phyloP scores from a whole-genome alignment of 2,888 invertebrate genomes.

The Ariolimax columbianus region DNA sequence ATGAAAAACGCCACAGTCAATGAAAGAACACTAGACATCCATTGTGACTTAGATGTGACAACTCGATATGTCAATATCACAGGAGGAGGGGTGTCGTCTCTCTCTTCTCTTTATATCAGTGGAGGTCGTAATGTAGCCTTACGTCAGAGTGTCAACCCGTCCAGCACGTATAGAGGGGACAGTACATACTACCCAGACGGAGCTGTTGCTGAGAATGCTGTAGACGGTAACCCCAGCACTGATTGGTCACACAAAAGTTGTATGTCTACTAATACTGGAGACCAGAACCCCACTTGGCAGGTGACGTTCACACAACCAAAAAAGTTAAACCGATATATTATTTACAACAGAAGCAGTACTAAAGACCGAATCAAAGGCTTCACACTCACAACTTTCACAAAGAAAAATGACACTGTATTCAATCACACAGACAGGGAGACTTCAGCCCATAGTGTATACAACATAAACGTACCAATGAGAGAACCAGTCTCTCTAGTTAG shows the following conservation, averaged over 20 bases:
- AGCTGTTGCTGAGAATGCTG: neutral
- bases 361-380: neutral
- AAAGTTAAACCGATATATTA: neutral
- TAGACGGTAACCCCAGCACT: neutral
- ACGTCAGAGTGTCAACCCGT: neutral
- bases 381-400: neutral
- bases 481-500: too few relatives aligned
- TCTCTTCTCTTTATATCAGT: conserved; percentile 2
- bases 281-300: neutral
- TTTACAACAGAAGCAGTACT: neutral
- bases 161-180: neutral
- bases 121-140: conserved; percentile 25
- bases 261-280: neutral
- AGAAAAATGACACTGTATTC: neutral
- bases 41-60: conserved; percentile 1
- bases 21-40: conserved; percentile 15
- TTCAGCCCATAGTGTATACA: neutral
- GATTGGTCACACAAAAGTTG: neutral
- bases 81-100: neutral
- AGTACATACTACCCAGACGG: too few relatives aligned
- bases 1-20: neutral
- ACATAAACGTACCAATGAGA: too few relatives aligned
- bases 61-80: neutral
- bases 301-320: neutral
- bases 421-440: neutral